Conservation (phyloP, 2,888 invertebrate genomes). For the Steinernema hermaphroditum region DNA sequence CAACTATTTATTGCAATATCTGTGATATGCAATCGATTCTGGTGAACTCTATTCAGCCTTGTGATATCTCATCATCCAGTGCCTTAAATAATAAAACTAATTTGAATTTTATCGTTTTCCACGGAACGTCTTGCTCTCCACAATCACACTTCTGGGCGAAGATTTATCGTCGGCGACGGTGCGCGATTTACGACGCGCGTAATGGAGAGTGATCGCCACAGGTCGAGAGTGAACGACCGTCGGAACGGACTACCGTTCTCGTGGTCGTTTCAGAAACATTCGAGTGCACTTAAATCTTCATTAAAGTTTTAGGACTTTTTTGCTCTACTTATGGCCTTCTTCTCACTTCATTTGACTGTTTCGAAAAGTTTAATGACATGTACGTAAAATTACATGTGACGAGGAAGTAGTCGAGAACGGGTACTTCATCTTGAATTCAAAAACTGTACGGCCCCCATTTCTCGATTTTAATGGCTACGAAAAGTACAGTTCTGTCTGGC, state of each 20-base stretch:
- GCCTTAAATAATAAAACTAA: conserved; percentile 21
- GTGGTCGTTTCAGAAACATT: not conserved
- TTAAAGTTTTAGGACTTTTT: not conserved
- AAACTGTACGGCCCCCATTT: too few relatives aligned
- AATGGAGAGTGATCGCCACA: conserved; percentile 18
- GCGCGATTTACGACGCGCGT: conserved; percentile 22
- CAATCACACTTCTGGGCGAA: not conserved
- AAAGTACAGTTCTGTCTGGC: too few relatives aligned
- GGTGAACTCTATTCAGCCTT: conserved; percentile 17
- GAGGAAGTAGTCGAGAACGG: too few relatives aligned
- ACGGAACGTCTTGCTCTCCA: not conserved
- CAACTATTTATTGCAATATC: not conserved
- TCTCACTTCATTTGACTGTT: not conserved
- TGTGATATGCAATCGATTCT: conserved; percentile 17
- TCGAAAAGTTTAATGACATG: too few relatives aligned
- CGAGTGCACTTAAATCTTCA: not conserved
- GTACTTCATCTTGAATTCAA: too few relatives aligned
- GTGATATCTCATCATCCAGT: not conserved
- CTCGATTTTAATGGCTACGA: too few relatives aligned
- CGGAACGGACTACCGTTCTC: not conserved
- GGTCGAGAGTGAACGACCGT: conserved; percentile 3
- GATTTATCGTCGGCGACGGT: conserved; percentile 4
- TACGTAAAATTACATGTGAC: too few relatives aligned
- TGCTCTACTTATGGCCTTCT: not conserved
- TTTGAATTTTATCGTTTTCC: conserved; percentile 3